Conservation (phyloP, 2,797 vertebrate genomes). For the Crax fasciolata region DNA sequence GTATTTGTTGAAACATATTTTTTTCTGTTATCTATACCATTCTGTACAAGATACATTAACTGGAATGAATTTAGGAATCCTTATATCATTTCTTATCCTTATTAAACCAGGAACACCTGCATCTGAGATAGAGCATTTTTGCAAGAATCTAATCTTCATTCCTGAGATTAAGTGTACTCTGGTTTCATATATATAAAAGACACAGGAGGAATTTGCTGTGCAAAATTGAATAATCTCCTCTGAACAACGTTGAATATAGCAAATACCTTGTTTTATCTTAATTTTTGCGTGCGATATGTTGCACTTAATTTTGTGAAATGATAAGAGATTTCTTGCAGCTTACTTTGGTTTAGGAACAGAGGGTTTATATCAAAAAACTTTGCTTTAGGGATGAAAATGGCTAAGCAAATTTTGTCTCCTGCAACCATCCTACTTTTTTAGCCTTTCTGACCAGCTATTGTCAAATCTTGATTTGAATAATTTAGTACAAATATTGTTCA, state of each 20-base stretch:
- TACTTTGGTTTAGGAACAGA: background rate
- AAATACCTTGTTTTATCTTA: background rate
- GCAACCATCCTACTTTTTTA: background rate
- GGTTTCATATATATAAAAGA: background rate
- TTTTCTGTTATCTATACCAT: background rate
- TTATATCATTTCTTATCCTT: background rate
- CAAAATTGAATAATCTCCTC: background rate
- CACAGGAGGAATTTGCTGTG: background rate
- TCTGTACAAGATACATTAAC: background rate
- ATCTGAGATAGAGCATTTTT: background rate
- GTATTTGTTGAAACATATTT: background rate
- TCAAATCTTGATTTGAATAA: background rate
- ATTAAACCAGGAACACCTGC: background rate
- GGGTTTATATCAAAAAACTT: background rate
- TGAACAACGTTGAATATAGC: background rate
- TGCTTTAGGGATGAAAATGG: background rate
- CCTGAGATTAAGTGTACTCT: background rate
- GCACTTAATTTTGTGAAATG: background rate
- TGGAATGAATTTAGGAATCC: background rate
- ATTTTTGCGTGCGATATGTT: background rate
- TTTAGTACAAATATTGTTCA: background rate
- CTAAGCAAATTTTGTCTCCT: background rate
- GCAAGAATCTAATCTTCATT: background rate
- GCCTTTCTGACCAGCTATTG: rapidly evolving
- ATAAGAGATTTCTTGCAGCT: background rate